Base-by-base conservation (phyloP, 2,113 vertebrate genomes). In the Diphyllodes magnificus region DNA sequence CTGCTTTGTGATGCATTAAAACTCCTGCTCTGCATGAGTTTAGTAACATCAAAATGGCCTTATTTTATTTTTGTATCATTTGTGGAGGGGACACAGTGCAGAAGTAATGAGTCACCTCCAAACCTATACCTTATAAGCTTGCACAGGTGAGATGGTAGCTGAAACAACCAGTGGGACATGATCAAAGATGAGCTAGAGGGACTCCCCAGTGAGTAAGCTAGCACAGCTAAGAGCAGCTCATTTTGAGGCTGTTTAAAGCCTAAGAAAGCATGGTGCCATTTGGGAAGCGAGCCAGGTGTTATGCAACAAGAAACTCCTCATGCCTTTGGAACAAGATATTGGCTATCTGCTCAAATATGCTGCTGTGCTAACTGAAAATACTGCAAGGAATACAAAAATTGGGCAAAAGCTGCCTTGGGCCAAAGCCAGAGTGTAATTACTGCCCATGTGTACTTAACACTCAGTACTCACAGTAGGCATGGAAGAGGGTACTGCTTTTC, bases 201-300 rank as follows among this genome's bases (percentile, higher is more conserved):
- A 92, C 88, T 92, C 44, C 51, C 76, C 64, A 68, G 31, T 56
- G 88, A 83, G 56, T 84, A 92, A 84, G 64, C 60, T 42, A 86
- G 49, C 21, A 86, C 40, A 93, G 60, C 60, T 75, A 81, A 78
- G 80, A 83, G 47, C 2, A 5, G 82, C 71, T 95, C 56, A 30
- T 93, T 94, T 40, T 93, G 72, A 92, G 37, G 28, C 64, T 88
- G 85, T 92, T 96, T 94, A 95, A 96, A 93, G 76, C 78, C 85
- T 60, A 81, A 44, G 88, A 92, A 90, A 96, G 71, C 82, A 92
- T 31, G 31, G 82, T 91, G 59, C 91, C 72, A 53, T 80, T 86
- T 88, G 80, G 93, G 88, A 93, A 94, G 53, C 16, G 53, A 90
- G 76, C 79, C 94, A 95, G 76, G 37, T 72, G 61, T 95, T 96